These are phyloP conservation scores for Chrysemys picta DNA, from an alignment of 2,113 vertebrate species.

Conservation along the genomic window DNA sequence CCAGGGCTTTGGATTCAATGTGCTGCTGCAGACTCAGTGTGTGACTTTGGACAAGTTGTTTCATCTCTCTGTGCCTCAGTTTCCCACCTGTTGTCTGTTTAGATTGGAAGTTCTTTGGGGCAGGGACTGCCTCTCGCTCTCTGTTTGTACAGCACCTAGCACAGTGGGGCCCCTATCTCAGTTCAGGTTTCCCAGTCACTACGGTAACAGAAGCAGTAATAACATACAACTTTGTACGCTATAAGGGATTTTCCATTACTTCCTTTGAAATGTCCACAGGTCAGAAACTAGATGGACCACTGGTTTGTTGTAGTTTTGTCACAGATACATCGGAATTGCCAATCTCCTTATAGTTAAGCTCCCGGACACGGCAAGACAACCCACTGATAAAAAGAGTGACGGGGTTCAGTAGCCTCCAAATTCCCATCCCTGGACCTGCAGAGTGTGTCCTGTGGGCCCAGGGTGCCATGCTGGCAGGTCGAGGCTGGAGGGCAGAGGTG, in stretches of 20 bases:
- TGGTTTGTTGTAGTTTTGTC: background rate
- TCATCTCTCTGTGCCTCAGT: background rate
- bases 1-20: background rate
- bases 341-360: background rate
- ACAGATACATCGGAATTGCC: too few species aligned
- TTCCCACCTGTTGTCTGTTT: background rate
- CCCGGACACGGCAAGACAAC: background rate
- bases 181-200: background rate
- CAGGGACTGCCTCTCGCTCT: background rate
- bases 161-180: background rate
- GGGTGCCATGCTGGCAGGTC: background rate
- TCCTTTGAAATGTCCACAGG: background rate
- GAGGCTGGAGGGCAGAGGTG: background rate
- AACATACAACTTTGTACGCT: background rate
- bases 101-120: background rate
- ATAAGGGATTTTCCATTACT: background rate
- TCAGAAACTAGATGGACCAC: background rate
- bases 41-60: background rate
- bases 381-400: background rate
- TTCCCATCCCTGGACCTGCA: background rate
- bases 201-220: background rate
- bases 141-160: background rate
- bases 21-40: rapidly evolving
- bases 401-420: background rate
- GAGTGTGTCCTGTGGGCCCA: too few species aligned